phyloP scores from a whole-genome alignment of 2,797 vertebrate species.

The Chiroxiphia lanceolata region DNA sequence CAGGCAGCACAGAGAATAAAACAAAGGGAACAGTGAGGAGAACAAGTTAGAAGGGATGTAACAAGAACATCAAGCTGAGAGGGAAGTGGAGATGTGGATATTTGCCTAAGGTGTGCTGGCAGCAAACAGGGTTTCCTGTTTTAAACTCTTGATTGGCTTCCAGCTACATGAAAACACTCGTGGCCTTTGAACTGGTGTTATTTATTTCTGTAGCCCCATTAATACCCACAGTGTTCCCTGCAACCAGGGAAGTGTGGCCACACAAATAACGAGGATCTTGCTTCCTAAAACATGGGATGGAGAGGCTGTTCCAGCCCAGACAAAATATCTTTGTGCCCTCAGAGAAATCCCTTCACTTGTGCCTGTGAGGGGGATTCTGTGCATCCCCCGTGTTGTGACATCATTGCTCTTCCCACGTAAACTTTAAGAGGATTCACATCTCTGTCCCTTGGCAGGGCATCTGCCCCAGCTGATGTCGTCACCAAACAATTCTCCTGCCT shows the following conservation, averaged over 20 bases:
- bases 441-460: background rate
- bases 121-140: constrained; percentile 6
- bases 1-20: background rate
- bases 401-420: background rate
- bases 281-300: background rate
- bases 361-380: background rate
- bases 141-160: constrained; percentile 27
- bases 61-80: background rate
- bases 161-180: background rate
- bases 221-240: background rate
- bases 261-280: background rate
- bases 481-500: background rate
- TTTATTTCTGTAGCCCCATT: constrained; percentile 8
- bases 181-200: background rate
- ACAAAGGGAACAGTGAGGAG: background rate
- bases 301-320: background rate
- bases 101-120: constrained; percentile 27
- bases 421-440: background rate
- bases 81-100: background rate
- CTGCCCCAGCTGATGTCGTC: background rate
- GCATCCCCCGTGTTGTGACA: background rate
- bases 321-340: background rate
- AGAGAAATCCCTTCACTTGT: background rate
- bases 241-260: background rate
- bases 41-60: background rate